A percentile compares a stretch with the other conserved stretches of the same genome.
Evolutionary conservation across 2,797 vertebrate genomes (phyloP).

Genomic region (Ambastaia sidthimunki): DNA sequence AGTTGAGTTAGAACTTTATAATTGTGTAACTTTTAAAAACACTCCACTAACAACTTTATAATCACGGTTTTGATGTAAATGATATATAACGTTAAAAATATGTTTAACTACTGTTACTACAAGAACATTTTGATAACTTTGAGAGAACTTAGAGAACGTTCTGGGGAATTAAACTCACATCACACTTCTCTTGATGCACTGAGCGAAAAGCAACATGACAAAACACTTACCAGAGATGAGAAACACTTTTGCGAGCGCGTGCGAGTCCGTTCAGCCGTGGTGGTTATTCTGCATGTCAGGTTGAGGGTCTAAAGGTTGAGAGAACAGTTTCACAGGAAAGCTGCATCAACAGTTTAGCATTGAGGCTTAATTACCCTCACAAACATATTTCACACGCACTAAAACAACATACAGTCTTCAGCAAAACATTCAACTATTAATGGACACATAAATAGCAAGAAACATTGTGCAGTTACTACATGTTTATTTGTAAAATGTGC

Average conservation of each 20-base stretch:
- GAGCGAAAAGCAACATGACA: constrained; percentile 51
- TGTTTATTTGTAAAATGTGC: not conserved
- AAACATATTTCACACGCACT: constrained; percentile 33
- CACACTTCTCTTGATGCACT: constrained; percentile 34
- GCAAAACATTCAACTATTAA: constrained; percentile 4
- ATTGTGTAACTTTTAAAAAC: too few species aligned
- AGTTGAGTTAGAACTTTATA: too few species aligned
- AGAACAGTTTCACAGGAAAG: constrained; percentile 55
- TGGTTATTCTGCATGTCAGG: constrained; percentile 39
- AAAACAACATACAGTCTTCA: constrained; percentile 37
- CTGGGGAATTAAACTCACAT: constrained; percentile 30
- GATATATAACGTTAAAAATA: too few species aligned
- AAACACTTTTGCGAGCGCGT: constrained; percentile 44
- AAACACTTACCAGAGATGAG: constrained; percentile 50
- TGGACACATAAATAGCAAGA: not conserved
- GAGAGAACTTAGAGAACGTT: too few species aligned
- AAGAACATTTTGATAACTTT: too few species aligned
- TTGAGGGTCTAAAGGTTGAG: constrained; percentile 25
- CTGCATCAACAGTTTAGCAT: constrained; percentile 59
- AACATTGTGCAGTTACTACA: not conserved
- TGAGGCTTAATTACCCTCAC: constrained; percentile 52
- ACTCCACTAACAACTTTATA: too few species aligned
- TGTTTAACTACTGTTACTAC: too few species aligned
- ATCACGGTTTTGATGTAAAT: too few species aligned
- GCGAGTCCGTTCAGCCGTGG: not conserved